phyloP scores from a whole-genome alignment of 53 echinoderm and acorn worm genomes.

The Paracentrotus lividus region DNA sequence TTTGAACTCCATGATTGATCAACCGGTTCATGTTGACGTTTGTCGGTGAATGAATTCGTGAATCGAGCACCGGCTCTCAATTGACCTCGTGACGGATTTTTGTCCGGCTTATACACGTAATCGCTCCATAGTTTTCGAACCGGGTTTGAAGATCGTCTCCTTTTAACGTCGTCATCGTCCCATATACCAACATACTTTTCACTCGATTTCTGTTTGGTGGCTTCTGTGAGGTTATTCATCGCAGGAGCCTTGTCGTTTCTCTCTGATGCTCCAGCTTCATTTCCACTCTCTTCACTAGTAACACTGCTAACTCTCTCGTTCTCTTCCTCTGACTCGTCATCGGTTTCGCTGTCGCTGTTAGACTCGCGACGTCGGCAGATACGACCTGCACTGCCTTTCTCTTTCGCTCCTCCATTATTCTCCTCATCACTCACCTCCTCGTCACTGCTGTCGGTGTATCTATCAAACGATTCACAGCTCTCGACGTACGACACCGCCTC shows the following conservation, averaged over 20 bases:
- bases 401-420: not conserved
- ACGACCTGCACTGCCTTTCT: not conserved
- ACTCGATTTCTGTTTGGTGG: not conserved
- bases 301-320: not conserved
- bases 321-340: conserved; percentile 21
- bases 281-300: not conserved
- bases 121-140: conserved; percentile 55
- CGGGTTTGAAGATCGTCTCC: not conserved
- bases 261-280: not conserved
- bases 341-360: conserved; percentile 39
- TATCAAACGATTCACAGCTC: conserved; percentile 27
- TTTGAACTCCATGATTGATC: not conserved
- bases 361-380: conserved; percentile 7
- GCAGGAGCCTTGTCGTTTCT: not conserved
- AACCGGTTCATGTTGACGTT: not conserved
- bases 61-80: conserved; percentile 25
- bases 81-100: not conserved
- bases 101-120: not conserved
- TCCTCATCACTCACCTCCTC: not conserved
- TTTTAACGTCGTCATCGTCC: conserved; percentile 14
- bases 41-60: conserved; percentile 57
- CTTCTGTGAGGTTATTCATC: not conserved
- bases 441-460: conserved; percentile 41
- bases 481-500: conserved; percentile 51
- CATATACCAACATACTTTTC: conserved; percentile 38